Conservation (phyloP, 2,797 vertebrate species). For the Sebastes dallii region DNA sequence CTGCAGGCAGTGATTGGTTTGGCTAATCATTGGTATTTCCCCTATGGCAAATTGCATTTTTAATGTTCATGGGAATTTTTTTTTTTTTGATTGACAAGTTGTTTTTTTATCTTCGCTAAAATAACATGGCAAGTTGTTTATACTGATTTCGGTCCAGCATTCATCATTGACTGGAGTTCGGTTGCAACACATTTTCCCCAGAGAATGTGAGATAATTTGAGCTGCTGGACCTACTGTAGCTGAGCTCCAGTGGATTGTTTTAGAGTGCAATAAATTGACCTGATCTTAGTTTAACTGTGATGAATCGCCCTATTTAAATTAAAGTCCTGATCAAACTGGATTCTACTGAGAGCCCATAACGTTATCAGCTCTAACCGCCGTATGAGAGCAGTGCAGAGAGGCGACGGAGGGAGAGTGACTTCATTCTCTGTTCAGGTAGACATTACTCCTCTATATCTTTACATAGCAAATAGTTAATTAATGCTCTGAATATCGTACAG, state of each 20-base stretch:
- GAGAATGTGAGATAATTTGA: background rate
- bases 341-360: background rate
- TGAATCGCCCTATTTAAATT: background rate
- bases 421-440: too few relatives aligned
- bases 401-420: too few relatives aligned
- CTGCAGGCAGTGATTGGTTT: slow-evolving; percentile 20
- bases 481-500: too few relatives aligned
- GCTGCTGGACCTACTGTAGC: background rate
- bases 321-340: background rate
- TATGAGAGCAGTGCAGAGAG: too few relatives aligned
- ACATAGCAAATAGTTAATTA: too few relatives aligned
- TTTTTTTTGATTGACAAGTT: background rate
- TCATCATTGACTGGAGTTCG: background rate
- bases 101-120: background rate
- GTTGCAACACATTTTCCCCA: background rate
- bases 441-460: too few relatives aligned
- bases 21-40: slow-evolving; percentile 30
- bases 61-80: slow-evolving; percentile 23
- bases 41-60: slow-evolving; percentile 16
- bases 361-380: too few relatives aligned
- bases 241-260: background rate
- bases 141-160: background rate
- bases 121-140: background rate
- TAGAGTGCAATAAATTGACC: background rate
- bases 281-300: background rate